phyloP scores from a whole-genome alignment of 2,113 vertebrate genomes.

The Prochilodus magdalenae region DNA sequence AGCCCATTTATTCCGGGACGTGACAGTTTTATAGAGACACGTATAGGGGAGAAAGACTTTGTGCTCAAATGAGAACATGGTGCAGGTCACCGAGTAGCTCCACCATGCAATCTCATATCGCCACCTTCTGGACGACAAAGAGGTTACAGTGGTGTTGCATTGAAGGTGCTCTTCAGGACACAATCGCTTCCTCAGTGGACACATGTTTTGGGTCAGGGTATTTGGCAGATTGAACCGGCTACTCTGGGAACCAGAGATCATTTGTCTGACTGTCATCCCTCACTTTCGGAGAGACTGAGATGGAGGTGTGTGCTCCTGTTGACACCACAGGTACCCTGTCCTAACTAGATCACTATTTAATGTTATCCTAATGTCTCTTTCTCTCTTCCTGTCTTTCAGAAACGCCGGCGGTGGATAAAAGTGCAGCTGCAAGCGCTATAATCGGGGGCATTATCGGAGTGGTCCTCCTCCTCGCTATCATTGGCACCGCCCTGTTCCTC shows the following conservation, averaged over 20 bases:
- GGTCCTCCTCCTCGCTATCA: conserved; percentile 79
- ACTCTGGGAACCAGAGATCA: no score
- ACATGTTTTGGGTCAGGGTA: no score
- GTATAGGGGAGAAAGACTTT: neutral
- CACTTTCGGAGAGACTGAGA: no score
- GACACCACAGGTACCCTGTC: neutral
- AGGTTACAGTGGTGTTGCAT: neutral
- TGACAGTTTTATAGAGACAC: neutral
- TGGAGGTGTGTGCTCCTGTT: neutral
- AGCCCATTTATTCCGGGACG: neutral
- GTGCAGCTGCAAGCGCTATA: conserved; percentile 79
- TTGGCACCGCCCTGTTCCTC: conserved; percentile 76
- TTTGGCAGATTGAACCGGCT: no score
- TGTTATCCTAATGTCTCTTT: neutral
- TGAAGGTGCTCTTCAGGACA: no score
- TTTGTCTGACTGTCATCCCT: no score
- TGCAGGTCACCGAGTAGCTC: neutral
- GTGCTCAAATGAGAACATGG: neutral
- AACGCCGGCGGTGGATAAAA: conserved; percentile 65
- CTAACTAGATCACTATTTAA: neutral
- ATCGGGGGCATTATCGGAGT: conserved; percentile 84
- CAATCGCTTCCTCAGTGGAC: no score
- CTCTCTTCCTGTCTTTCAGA: conserved; percentile 62
- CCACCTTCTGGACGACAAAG: neutral
- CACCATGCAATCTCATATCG: neutral